Base-by-base conservation (phyloP, 1,140 invertebrate genomes). In the Forficula auricularia region DNA sequence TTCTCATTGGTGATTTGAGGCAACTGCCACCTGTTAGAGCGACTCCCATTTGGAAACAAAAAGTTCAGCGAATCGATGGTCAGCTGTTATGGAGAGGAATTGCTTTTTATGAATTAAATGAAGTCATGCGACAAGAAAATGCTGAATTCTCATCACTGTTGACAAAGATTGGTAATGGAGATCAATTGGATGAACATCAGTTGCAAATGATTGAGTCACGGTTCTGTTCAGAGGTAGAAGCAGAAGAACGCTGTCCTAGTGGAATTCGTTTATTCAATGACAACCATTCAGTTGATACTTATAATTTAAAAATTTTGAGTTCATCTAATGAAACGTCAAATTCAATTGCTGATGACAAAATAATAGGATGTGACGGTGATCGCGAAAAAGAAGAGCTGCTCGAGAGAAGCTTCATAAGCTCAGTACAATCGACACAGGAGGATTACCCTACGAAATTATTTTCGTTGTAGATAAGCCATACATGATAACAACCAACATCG, bases 401-500 rank as follows among this genome's bases (percentile, higher is more conserved):
- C 12, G 40, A 12, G 12, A 34, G 14, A 6, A 14, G n/a, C 7
- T 18, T 20, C 6, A 19, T 12, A n/a, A n/a, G n/a, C n/a, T n/a
- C n/a, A n/a, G n/a, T n/a, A 22, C 20, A 46, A 14, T 8, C 38
- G 55, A 62, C 33, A 57, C 54, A 18, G 52, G 50, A 30, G 57
- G 57, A 4, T 52, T 61, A 36, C 58, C 57, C 3, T 57, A 57
- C 37, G 19, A 57, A 50, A 50, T 52, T n/a, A 42, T 42, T 16
- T 52, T 63, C 22, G 53, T 56, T 3, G 43, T 50, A 18, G 40
- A 45, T 32, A 51, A 50, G 30, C 38, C 12, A 36, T 62, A 63
- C 39, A 55, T 60, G 41, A 53, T 62, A 14, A 55, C 54, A n/a
- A 53, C 50, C 3, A 60, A 61, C 44, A 59, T 61, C 9, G 52